Evolutionary conservation across 2,113 vertebrate species (phyloP), one percentile per base, ranked within the genome.

Genomic region (Cynopterus brachyotis): DNA sequence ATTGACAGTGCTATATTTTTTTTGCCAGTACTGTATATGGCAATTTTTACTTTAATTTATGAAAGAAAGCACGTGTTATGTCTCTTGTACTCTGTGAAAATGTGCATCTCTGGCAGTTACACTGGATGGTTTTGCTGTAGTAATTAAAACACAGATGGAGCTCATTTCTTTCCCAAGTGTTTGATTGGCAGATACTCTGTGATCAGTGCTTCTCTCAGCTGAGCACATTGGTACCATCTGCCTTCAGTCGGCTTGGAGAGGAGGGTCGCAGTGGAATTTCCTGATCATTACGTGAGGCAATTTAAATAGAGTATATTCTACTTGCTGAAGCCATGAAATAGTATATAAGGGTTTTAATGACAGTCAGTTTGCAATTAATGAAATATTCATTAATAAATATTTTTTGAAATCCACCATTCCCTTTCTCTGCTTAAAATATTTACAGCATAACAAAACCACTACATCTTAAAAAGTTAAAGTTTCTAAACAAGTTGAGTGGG

Each of bases 71-170:
- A 32, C 13, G 2, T 37, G 92, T 96, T 97, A 22, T 62, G 2
- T 97, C 28, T 97, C 97, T 80, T 84, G 78, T 42, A 78, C 69
- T 28, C 85, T 89, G 32, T 1, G 37, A 95, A 98, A 95, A 89
- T 94, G 70, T 97, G 92, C 59, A 96, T 73, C 53, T 40, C 19
- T 94, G 97, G 82, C 79, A 97, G 80, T 55, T 98, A 88, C 75
- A 92, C 88, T 97, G 87, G 57, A 66, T 97, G 72, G 60, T 42
- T 98, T 98, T 97, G 67, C 96, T 97, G 0, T 89, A 96, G 76
- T 97, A 97, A 97, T 97, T 98, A 97, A 98, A 98, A 98, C 92
- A 90, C 86, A 98, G 97, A 97, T 98, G 87, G 97, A 97, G 73
- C 94, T 97, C 75, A 55, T 97, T 96, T 96, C 86, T 97, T 86